Evolutionary conservation across 2,797 vertebrate species (phyloP).

Genomic region (Phalloptychus januarius): DNA sequence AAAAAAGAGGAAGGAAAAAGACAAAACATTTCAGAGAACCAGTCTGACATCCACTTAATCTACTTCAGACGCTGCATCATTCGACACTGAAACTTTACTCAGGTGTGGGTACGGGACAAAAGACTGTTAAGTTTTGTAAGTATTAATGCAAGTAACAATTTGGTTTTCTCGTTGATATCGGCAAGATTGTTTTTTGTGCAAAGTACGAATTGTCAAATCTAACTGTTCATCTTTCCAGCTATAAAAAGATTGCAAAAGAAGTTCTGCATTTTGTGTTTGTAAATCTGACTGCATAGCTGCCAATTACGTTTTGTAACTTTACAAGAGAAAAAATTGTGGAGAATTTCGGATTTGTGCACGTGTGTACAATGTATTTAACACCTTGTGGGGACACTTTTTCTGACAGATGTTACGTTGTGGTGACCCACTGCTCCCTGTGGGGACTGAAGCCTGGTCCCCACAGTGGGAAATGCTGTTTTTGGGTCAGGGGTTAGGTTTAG

Average conservation of each 20-base stretch:
- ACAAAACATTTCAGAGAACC: not conserved
- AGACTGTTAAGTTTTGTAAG: not conserved
- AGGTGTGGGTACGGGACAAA: not conserved
- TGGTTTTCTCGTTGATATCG: not conserved
- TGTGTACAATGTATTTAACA: not conserved
- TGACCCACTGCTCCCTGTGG: too few relatives aligned
- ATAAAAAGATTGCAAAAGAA: not conserved
- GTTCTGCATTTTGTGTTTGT: not conserved
- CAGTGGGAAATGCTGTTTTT: too few relatives aligned
- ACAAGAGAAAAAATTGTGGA: not conserved
- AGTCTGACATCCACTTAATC: not conserved
- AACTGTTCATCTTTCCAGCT: not conserved
- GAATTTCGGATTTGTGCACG: not conserved
- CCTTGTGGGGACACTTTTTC: too few relatives aligned
- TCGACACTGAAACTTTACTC: not conserved
- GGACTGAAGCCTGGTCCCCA: too few relatives aligned
- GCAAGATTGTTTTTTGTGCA: not conserved
- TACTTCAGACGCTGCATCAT: not conserved
- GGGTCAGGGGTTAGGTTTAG: too few relatives aligned
- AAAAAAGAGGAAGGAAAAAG: constrained; percentile 1
- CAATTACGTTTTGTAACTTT: too few relatives aligned
- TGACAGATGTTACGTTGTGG: too few relatives aligned
- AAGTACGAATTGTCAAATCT: not conserved
- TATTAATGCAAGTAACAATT: not conserved
- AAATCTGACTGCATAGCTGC: not conserved